These are phyloP conservation scores for Trichonephila inaurata DNA, from an alignment of 1,140 invertebrate genomes.

Conservation along the genomic window DNA sequence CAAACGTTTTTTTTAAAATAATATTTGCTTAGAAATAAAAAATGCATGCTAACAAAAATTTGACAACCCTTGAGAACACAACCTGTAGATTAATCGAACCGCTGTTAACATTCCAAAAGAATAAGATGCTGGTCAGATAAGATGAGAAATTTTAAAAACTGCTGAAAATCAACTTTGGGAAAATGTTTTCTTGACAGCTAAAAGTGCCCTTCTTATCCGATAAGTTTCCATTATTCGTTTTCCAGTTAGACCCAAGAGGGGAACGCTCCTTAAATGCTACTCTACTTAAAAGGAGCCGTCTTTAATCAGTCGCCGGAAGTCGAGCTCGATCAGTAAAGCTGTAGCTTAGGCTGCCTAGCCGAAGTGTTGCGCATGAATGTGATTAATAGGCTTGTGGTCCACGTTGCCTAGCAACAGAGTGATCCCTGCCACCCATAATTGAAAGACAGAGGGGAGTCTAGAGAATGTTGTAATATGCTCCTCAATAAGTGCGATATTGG, in stretches of 20 bases:
- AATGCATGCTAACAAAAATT: too few relatives aligned
- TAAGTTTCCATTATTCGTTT: not conserved
- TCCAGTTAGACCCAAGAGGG: too few relatives aligned
- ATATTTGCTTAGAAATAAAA: too few relatives aligned
- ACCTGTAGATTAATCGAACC: too few relatives aligned
- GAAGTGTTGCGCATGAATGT: slow-evolving; percentile 49
- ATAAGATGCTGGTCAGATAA: too few relatives aligned
- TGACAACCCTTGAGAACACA: too few relatives aligned
- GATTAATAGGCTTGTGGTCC: slow-evolving; percentile 57
- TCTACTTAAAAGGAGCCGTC: slow-evolving; percentile 1
- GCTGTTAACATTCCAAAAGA: too few relatives aligned
- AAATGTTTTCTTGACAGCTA: not conserved
- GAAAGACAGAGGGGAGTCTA: slow-evolving; percentile 45
- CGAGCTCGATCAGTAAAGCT: slow-evolving; percentile 46
- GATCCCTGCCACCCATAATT: slow-evolving; percentile 65
- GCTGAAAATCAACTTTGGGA: not conserved
- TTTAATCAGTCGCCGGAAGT: slow-evolving; percentile 44
- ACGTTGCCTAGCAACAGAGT: slow-evolving; percentile 65
- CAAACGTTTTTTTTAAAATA: too few relatives aligned
- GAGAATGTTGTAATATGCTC: slow-evolving; percentile 35
- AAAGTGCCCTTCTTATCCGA: not conserved
- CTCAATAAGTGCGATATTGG: slow-evolving; percentile 54
- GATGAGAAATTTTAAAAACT: too few relatives aligned
- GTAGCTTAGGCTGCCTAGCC: slow-evolving; percentile 51
- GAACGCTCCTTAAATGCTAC: not conserved